Conservation (phyloP, 2,113 vertebrate species). For the Salvelinus namaycush region DNA sequence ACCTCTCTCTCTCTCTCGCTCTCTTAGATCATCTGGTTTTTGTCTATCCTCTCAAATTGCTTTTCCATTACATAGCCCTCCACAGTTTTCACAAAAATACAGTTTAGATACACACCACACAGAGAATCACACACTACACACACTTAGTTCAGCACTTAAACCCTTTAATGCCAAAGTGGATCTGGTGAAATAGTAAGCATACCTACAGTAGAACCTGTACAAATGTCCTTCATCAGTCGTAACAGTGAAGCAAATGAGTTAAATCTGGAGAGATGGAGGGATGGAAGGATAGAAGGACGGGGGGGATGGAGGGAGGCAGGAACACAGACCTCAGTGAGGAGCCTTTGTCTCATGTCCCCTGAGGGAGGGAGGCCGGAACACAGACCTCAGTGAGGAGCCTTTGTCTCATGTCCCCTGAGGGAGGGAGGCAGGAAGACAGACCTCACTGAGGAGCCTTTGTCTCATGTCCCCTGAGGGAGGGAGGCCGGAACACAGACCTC, state of each 20-base stretch:
- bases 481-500: no score
- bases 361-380: no score
- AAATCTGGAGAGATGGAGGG: not conserved
- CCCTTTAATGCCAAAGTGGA: constrained; percentile 19
- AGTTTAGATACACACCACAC: not conserved
- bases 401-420: no score
- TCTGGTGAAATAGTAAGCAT: not conserved
- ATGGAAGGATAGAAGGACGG: not conserved
- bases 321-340: no score
- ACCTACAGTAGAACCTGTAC: not conserved
- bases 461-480: no score
- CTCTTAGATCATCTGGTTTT: constrained; percentile 38
- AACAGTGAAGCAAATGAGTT: not conserved
- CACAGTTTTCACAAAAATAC: not conserved
- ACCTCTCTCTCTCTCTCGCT: not conserved
- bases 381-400: no score
- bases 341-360: no score
- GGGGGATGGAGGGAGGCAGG: not conserved
- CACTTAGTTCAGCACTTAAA: constrained; percentile 2
- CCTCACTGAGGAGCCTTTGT: no score
- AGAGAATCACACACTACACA: not conserved
- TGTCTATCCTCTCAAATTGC: constrained; percentile 26
- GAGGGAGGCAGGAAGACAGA: no score
- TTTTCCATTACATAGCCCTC: constrained; percentile 6
- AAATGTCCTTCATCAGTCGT: not conserved